Conservation (phyloP, 2,113 vertebrate species). For the Piprites chloris region DNA sequence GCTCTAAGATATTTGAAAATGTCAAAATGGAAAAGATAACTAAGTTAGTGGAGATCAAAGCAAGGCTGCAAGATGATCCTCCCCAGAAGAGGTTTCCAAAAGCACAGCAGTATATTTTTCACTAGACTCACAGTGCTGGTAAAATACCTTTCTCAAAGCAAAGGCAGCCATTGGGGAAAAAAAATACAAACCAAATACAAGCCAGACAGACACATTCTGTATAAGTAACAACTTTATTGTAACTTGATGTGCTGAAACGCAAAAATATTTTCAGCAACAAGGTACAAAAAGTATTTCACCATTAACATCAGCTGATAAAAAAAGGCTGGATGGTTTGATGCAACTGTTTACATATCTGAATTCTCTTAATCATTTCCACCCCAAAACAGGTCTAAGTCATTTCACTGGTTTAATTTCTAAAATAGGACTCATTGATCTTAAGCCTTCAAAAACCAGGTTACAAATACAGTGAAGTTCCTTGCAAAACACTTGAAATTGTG, state of each 20-base stretch:
- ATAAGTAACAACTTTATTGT: constrained; percentile 84
- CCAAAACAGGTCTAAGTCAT: constrained; percentile 66
- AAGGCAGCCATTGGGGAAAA: neutral
- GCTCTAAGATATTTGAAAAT: neutral
- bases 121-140: neutral
- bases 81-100: neutral
- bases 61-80: neutral
- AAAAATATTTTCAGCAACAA: constrained; percentile 84
- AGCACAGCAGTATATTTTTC: neutral
- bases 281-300: constrained; percentile 80
- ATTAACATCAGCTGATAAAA: constrained; percentile 79
- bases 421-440: constrained; percentile 67
- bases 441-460: constrained; percentile 70
- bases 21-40: neutral
- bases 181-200: constrained; percentile 11
- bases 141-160: neutral
- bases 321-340: constrained; percentile 74
- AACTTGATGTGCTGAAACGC: constrained; percentile 79
- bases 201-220: constrained; percentile 52
- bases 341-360: constrained; percentile 69
- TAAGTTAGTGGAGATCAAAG: neutral
- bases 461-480: constrained; percentile 68
- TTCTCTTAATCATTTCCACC: constrained; percentile 62
- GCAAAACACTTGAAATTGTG: constrained; percentile 71
- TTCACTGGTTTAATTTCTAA: constrained; percentile 71